These are phyloP conservation scores for Octopus bimaculoides DNA, from an alignment of 1,140 invertebrate species.

Conservation along the genomic window DNA sequence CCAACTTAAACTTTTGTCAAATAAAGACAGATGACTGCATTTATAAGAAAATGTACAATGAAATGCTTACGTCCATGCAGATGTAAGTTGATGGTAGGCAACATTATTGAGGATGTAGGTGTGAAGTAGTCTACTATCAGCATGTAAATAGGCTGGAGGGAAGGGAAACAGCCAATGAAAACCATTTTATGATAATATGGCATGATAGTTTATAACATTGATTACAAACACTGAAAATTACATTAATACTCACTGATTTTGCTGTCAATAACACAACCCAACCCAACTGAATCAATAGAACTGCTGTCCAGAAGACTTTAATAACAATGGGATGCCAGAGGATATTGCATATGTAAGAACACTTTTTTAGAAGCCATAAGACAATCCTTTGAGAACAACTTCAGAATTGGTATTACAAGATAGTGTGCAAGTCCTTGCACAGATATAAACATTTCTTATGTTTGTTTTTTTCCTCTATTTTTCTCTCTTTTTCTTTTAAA, in stretches of 20 bases:
- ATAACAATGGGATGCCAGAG: too few relatives aligned
- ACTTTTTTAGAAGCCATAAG: background rate
- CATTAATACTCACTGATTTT: too few relatives aligned
- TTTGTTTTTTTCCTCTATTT: slow-evolving; percentile 3
- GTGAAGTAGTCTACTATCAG: background rate
- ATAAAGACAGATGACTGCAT: background rate
- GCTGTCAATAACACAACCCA: too few relatives aligned
- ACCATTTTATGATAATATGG: background rate
- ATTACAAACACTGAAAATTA: too few relatives aligned
- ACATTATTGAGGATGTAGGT: slow-evolving; percentile 3
- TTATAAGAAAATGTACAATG: background rate
- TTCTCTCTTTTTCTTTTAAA: background rate
- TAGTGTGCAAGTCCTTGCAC: slow-evolving; percentile 8
- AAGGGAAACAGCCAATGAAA: background rate
- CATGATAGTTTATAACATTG: too few relatives aligned
- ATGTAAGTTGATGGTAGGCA: slow-evolving; percentile 2
- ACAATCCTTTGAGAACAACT: slow-evolving; percentile 2
- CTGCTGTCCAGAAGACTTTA: too few relatives aligned
- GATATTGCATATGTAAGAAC: too few relatives aligned
- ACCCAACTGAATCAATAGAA: too few relatives aligned
- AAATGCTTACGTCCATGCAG: slow-evolving; percentile 6
- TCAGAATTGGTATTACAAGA: slow-evolving; percentile 4
- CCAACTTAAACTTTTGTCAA: background rate
- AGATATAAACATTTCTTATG: background rate
- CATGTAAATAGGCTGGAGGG: background rate